A percentile compares a stretch with the other conserved stretches of the same genome.
These are phyloP conservation scores for Parus major DNA, from an alignment of 2,113 vertebrate species.

Conservation along the genomic window DNA sequence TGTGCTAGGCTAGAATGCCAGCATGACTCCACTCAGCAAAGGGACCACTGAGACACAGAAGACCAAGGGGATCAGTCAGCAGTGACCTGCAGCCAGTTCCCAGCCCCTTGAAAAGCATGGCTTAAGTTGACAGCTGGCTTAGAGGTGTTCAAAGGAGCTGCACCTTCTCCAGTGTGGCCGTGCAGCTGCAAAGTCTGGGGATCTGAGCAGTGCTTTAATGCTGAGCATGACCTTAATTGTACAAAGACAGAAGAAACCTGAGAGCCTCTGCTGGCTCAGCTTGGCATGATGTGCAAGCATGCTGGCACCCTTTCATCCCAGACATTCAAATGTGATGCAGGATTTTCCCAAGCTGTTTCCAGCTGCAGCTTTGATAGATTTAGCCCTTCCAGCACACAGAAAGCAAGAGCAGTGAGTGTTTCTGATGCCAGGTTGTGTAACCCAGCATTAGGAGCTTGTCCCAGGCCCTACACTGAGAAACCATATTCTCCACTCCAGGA, in stretches of 20 bases:
- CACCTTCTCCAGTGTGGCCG: background rate
- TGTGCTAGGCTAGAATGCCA: background rate
- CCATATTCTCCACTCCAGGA: background rate
- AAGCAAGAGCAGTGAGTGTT: background rate
- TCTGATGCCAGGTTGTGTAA: background rate
- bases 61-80: rapidly evolving
- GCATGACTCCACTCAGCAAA: background rate
- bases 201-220: background rate
- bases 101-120: background rate
- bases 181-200: background rate
- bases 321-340: background rate
- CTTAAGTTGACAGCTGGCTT: background rate
- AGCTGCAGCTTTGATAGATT: background rate
- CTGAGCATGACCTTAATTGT: background rate
- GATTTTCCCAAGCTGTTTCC: background rate
- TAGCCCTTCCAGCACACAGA: background rate
- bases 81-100: background rate
- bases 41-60: background rate
- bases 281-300: background rate
- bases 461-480: background rate
- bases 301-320: background rate
- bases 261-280: background rate
- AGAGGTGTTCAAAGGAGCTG: background rate
- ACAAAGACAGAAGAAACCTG: background rate
- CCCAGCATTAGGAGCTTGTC: background rate